These are phyloP conservation scores for Perca flavescens DNA, from an alignment of 2,113 vertebrate genomes.

Conservation along the genomic window DNA sequence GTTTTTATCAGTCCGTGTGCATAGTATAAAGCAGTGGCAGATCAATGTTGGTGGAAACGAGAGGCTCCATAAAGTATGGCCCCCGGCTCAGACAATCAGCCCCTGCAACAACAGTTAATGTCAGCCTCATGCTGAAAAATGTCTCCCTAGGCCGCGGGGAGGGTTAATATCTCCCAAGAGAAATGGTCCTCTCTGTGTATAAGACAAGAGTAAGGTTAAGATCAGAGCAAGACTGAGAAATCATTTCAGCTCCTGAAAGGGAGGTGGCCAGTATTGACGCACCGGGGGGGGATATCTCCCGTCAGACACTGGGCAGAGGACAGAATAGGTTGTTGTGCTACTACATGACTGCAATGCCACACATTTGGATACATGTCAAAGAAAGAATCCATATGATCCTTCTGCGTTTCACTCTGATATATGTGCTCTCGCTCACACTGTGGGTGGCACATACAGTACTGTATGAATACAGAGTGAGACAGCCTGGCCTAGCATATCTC, in stretches of 20 bases:
- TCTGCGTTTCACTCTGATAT: slow-evolving; percentile 3
- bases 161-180: slow-evolving; percentile 76
- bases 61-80: slow-evolving; percentile 64
- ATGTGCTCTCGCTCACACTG: background rate
- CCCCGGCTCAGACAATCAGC: slow-evolving; percentile 62
- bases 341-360: slow-evolving; percentile 11
- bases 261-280: slow-evolving; percentile 52
- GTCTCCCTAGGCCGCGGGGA: slow-evolving; percentile 51
- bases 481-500: background rate
- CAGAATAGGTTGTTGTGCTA: background rate
- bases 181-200: slow-evolving; percentile 57
- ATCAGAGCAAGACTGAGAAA: slow-evolving; percentile 65
- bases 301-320: slow-evolving; percentile 45
- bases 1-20: slow-evolving; percentile 17
- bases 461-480: slow-evolving; percentile 17
- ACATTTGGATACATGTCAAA: slow-evolving; percentile 26
- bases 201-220: slow-evolving; percentile 68
- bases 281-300: slow-evolving; percentile 35
- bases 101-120: slow-evolving; percentile 76
- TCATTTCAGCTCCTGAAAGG: slow-evolving; percentile 43
- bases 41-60: slow-evolving; percentile 68
- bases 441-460: background rate
- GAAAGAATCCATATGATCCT: slow-evolving; percentile 20
- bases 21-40: slow-evolving; percentile 49
- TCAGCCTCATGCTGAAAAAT: slow-evolving; percentile 73